Evolutionary conservation across 2,888 invertebrate species (phyloP).

Genomic region (Chironomus riparius): DNA sequence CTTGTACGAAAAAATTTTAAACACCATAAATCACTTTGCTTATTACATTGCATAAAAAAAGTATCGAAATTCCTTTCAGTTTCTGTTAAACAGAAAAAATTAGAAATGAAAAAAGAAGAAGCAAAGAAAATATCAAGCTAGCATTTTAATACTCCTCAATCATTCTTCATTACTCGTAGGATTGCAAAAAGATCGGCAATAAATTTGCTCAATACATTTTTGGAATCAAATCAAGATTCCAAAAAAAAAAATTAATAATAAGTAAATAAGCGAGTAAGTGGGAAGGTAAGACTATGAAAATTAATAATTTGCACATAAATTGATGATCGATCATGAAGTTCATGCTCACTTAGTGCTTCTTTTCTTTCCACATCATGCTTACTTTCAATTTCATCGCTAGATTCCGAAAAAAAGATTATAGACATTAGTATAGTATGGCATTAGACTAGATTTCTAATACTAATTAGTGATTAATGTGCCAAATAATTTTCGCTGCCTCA

Average conservation of each 20-base stretch:
- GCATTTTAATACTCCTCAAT: background rate
- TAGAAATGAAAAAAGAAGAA: background rate
- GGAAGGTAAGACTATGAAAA: background rate
- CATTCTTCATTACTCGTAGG: background rate
- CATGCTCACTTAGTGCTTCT: background rate
- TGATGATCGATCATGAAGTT: background rate
- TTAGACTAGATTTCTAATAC: background rate
- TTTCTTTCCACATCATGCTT: background rate
- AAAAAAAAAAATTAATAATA: background rate
- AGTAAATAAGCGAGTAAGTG: background rate
- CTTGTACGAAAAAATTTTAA: too few species aligned
- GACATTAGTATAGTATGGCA: background rate
- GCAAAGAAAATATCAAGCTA: background rate
- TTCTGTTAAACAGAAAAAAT: background rate
- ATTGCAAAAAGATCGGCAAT: background rate
- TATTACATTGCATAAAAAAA: background rate
- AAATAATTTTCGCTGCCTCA: background rate
- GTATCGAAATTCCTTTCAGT: background rate
- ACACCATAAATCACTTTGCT: background rate
- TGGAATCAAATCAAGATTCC: background rate
- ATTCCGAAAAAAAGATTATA: too few species aligned
- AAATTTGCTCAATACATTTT: background rate
- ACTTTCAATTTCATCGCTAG: background rate
- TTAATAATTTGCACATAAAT: background rate
- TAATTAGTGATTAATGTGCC: background rate